phyloP scores from a whole-genome alignment of 2,797 vertebrate species.

The Premnoplex brunnescens region DNA sequence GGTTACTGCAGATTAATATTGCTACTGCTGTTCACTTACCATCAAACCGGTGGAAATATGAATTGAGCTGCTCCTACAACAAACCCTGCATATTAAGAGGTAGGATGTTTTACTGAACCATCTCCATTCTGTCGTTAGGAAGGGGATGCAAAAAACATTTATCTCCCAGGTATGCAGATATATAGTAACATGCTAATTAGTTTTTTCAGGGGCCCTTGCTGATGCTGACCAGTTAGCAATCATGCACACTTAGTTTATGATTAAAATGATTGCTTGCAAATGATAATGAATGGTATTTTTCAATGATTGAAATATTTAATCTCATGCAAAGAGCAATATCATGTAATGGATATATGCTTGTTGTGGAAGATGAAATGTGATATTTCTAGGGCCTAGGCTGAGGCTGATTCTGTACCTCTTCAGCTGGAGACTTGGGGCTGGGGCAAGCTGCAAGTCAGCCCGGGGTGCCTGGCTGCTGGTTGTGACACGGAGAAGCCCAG shows the following conservation, averaged over 20 bases:
- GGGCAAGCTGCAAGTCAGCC: not conserved
- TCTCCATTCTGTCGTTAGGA: constrained; percentile 59
- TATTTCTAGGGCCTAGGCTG: not conserved
- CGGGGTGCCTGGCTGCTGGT: fast-evolving
- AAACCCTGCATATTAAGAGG: constrained; percentile 81
- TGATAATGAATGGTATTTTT: constrained; percentile 7
- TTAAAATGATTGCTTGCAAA: constrained; percentile 7
- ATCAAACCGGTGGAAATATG: constrained; percentile 83
- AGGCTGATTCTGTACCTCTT: not conserved
- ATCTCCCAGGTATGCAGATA: constrained; percentile 64
- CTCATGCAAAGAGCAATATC: constrained; percentile 39
- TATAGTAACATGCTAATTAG: constrained; percentile 52
- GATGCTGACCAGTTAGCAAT: constrained; percentile 45
- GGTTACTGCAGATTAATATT: constrained; percentile 93
- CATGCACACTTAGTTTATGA: not conserved
- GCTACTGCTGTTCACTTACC: constrained; percentile 89
- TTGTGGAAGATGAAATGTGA: constrained; percentile 13
- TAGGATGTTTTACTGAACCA: constrained; percentile 68
- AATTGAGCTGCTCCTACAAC: constrained; percentile 80
- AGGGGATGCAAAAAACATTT: constrained; percentile 72
- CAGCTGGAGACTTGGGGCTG: not conserved
- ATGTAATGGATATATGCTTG: constrained; percentile 3
- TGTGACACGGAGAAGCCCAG: not conserved
- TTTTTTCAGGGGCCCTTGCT: constrained; percentile 30
- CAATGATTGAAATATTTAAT: constrained; percentile 56